Conservation (phyloP, 2,888 invertebrate genomes). For the Cyaniris semiargus region DNA sequence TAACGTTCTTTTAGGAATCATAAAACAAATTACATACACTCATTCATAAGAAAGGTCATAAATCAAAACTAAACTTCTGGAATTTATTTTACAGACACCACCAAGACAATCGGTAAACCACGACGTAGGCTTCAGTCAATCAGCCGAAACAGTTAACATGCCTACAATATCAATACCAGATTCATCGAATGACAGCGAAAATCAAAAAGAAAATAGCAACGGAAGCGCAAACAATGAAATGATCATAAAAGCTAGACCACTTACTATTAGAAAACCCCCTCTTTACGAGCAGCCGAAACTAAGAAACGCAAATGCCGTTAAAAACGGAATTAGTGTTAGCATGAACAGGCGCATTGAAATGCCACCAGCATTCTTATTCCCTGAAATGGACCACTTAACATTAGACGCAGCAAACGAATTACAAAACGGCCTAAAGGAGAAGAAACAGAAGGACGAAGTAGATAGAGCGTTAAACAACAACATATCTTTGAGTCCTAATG, state of each 20-base stretch:
- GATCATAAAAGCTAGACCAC: conserved; percentile 89
- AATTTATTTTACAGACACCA: conserved; percentile 57
- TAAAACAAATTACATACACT: too few species aligned
- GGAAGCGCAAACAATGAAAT: conserved; percentile 64
- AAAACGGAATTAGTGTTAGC: conserved; percentile 83
- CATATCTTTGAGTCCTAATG: conserved; percentile 56
- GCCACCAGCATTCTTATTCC: conserved; percentile 90
- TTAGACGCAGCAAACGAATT: conserved; percentile 67
- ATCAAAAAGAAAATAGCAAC: conserved; percentile 71
- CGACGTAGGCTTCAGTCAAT: conserved; percentile 60
- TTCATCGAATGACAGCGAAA: conserved; percentile 62
- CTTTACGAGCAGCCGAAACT: conserved; percentile 89
- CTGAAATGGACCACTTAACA: conserved; percentile 85
- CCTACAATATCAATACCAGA: conserved; percentile 66
- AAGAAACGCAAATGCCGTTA: conserved; percentile 79
- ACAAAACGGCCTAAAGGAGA: conserved; percentile 63
- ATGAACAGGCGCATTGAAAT: conserved; percentile 89
- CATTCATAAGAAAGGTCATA: background rate
- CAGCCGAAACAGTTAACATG: conserved; percentile 55
- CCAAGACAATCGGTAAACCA: conserved; percentile 76
- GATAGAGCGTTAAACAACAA: conserved; percentile 65
- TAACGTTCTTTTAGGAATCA: too few species aligned
- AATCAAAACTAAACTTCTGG: background rate
- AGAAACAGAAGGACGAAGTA: conserved; percentile 68
- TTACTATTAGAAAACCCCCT: conserved; percentile 92